These are phyloP conservation scores for Polydrusus pterygomalis DNA, from an alignment of 2,888 invertebrate genomes.

Conservation along the genomic window DNA sequence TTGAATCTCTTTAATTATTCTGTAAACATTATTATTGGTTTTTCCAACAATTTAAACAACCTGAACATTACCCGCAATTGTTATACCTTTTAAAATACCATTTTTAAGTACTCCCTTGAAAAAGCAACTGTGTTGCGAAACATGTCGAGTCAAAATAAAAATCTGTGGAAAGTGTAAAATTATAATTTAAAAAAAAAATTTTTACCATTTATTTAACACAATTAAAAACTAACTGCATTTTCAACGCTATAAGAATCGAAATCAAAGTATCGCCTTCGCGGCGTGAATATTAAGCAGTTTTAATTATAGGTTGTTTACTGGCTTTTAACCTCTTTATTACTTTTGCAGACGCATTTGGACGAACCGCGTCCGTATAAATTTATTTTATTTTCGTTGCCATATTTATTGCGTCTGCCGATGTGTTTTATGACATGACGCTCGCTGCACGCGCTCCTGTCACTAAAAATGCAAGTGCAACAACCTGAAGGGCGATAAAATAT, in stretches of 20 bases:
- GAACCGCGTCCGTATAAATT: conserved; percentile 16
- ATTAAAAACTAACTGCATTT: conserved; percentile 14
- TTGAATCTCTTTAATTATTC: no score
- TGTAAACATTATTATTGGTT: no score
- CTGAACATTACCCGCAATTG: no score
- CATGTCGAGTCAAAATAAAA: no score
- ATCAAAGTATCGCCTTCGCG: conserved; percentile 11
- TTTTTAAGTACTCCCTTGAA: no score
- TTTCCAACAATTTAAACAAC: no score
- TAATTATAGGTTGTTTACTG: conserved; percentile 25
- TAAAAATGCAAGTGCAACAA: conserved; percentile 19
- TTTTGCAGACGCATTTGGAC: conserved; percentile 29
- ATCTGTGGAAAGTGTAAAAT: no score
- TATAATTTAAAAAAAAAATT: not conserved
- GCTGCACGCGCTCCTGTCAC: not conserved
- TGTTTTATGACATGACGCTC: conserved; percentile 7
- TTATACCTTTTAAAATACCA: no score
- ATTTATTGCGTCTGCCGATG: not conserved
- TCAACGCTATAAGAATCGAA: conserved; percentile 17
- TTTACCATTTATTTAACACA: no score
- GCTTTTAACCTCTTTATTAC: conserved; percentile 39
- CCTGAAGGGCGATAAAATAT: not conserved
- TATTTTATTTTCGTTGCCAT: not conserved
- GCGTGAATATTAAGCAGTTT: conserved; percentile 22
- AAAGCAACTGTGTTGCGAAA: no score